Conservation (phyloP, 2,113 vertebrate genomes). For the Mustela lutreola region DNA sequence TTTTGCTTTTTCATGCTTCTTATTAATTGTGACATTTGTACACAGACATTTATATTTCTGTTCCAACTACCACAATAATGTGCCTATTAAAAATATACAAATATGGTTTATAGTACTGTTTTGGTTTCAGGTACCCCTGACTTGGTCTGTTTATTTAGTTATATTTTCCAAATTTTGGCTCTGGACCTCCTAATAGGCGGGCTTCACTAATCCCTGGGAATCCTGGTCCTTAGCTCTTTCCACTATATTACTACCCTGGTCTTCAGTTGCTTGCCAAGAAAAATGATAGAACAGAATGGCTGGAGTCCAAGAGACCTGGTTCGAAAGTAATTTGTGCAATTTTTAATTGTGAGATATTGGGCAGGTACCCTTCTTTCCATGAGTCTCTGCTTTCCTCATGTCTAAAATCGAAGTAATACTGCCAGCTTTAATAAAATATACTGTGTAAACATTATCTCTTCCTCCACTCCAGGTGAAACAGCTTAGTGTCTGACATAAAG, state of each 20-base stretch:
- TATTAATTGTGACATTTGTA: background rate
- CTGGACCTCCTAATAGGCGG: background rate
- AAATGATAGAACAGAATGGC: background rate
- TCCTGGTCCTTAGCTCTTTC: background rate
- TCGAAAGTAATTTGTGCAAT: background rate
- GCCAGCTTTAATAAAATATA: background rate
- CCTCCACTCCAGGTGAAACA: background rate
- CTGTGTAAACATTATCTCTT: background rate
- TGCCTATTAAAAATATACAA: background rate
- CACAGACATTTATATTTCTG: background rate
- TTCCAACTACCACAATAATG: background rate
- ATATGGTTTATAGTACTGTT: background rate
- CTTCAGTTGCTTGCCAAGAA: background rate
- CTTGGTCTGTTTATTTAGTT: background rate
- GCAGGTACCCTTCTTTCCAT: background rate
- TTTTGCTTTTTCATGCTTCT: background rate
- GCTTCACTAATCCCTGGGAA: background rate
- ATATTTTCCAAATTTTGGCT: background rate
- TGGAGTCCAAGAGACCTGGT: background rate
- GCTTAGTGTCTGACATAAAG: background rate
- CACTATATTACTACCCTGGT: background rate
- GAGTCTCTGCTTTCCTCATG: background rate
- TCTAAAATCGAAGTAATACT: conserved; percentile 5
- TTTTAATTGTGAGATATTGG: background rate
- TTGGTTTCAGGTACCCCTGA: background rate